Conservation (phyloP, 2,797 vertebrate species). For the Betta splendens region DNA sequence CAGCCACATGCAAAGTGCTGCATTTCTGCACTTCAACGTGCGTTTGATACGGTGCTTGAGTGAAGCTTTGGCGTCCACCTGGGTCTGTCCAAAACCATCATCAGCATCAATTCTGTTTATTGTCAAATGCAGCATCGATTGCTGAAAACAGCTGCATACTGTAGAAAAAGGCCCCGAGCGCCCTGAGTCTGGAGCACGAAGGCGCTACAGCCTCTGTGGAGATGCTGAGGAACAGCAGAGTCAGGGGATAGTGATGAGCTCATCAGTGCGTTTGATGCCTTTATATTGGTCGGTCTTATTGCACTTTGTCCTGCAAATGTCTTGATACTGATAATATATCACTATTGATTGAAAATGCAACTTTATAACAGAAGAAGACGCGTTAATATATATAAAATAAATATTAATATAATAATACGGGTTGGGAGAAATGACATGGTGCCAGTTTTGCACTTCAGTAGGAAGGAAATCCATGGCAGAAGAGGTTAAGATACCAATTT, state of each 20-base stretch:
- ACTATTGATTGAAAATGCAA: neutral
- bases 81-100: too few relatives aligned
- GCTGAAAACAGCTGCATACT: too few relatives aligned
- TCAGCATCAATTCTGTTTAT: too few relatives aligned
- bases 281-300: neutral
- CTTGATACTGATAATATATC: neutral
- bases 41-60: too few relatives aligned
- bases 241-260: neutral
- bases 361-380: neutral
- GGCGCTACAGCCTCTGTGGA: neutral
- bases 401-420: neutral
- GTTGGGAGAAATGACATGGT: constrained; percentile 18
- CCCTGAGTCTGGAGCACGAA: too few relatives aligned
- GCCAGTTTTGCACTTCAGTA: constrained; percentile 7
- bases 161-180: too few relatives aligned
- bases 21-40: too few relatives aligned
- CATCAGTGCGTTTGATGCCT: neutral
- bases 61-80: too few relatives aligned
- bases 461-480: constrained; percentile 28
- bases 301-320: neutral
- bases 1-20: too few relatives aligned
- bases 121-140: too few relatives aligned
- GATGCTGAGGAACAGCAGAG: too few relatives aligned
- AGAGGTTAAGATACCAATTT: constrained; percentile 28
- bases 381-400: neutral